Conservation (phyloP, 2,797 vertebrate species). For the Lacerta bilineata region DNA sequence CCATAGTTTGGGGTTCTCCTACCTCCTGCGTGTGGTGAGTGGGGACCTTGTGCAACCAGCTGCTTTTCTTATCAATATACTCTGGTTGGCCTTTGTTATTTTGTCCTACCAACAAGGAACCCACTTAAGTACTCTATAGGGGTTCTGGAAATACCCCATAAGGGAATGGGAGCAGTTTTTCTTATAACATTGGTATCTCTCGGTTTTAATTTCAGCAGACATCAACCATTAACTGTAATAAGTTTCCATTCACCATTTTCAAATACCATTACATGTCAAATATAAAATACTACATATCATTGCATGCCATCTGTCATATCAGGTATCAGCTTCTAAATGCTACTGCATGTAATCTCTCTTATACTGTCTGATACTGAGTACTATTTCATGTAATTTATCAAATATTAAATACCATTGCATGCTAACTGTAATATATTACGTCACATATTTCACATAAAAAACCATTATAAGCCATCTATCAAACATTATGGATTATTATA, state of each 20-base stretch:
- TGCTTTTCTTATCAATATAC: no score
- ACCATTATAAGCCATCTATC: not conserved
- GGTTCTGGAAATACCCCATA: no score
- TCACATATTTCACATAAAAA: no score
- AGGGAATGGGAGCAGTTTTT: not conserved
- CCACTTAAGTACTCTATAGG: no score
- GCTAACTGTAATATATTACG: no score
- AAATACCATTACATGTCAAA: not conserved
- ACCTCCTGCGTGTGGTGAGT: no score
- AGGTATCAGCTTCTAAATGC: not conserved
- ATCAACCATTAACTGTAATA: not conserved
- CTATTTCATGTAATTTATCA: not conserved
- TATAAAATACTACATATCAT: not conserved
- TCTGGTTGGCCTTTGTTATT: no score
- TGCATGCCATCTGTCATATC: not conserved
- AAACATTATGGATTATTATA: not conserved
- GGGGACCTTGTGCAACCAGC: no score
- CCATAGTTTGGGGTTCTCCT: no score
- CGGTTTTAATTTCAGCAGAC: not conserved
- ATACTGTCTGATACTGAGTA: not conserved
- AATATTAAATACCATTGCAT: not conserved
- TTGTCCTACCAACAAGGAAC: no score
- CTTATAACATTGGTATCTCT: not conserved
- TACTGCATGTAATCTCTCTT: not conserved
- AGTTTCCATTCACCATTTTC: not conserved